Evolutionary conservation across 1,140 invertebrate species (phyloP), one percentile per base, ranked within the genome.

Genomic region (Limonius californicus): DNA sequence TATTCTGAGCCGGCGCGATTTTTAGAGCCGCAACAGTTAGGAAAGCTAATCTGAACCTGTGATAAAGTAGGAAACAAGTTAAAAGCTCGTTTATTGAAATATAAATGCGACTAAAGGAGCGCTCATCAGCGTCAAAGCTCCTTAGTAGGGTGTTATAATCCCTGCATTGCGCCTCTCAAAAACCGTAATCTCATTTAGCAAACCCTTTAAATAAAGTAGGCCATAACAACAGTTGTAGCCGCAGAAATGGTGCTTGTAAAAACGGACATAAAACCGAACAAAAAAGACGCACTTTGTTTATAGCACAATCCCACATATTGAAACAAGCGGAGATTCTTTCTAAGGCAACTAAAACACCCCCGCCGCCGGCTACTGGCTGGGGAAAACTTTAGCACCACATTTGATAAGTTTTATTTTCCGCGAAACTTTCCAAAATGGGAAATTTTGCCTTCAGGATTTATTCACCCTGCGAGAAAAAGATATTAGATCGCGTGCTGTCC

Each of bases 221-320:
- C 45, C 45, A 50, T 50, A 50, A 50, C 45, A 50, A 50, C 45
- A 18, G 16, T 19, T 18, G 45, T 50, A 50, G 9, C 45, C 20
- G 8, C 45, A 50, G 16, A 12, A 14, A 50, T 19, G 45, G 45
- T 50, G 45, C 45, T 50, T 50, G 45, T 50, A 50, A 50, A 50
- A 50, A 50, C 45, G 16, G 15, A 50, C 45, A 50, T 50, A 50
- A 50, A 39, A 50, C 45, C n/a, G 16, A 19, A 50, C 45, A 16
- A 19, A 50, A 50, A 21, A 14, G 45, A 45, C 16, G 42, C 16
- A 45, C 16, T 11, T 50, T 16, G 8, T 50, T 50, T 50, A 50
- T 50, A 18, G 45, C 20, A 21, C 45, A 18, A 50, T 50, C 12
- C 15, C 16, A 45, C 16, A 45, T 45, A 45, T 45, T 45, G 42